These are phyloP conservation scores for Dysidea cf. avara DNA, from an alignment of 37 sponge, comb jelly and placozoan species.

Conservation along the genomic window DNA sequence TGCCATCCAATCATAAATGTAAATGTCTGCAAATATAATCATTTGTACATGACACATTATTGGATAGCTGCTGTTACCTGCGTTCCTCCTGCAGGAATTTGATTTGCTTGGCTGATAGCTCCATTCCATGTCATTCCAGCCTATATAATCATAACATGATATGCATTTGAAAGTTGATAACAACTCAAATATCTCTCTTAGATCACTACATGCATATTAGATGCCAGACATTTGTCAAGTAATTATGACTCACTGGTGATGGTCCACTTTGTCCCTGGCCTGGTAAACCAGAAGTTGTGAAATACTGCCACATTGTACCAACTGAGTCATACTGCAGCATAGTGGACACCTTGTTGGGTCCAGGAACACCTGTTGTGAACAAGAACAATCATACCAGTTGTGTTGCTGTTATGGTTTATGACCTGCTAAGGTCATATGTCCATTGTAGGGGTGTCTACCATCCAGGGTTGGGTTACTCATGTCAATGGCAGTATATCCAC, in stretches of 20 bases:
- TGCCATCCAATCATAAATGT: conserved; percentile 25
- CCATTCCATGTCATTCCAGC: conserved; percentile 29
- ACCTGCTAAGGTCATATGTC: conserved; percentile 16
- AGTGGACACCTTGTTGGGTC: too few relatives aligned
- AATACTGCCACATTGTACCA: conserved; percentile 8
- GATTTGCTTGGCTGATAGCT: background rate
- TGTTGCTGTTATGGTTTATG: background rate
- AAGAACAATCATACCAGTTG: too few relatives aligned
- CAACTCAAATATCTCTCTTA: too few relatives aligned
- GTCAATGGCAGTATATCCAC: conserved; percentile 14
- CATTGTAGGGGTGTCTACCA: background rate
- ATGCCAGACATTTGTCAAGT: too few relatives aligned
- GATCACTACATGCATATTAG: too few relatives aligned
- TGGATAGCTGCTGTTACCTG: background rate
- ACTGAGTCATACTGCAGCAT: conserved; percentile 17
- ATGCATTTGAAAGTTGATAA: background rate
- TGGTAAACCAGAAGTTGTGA: conserved; percentile 5
- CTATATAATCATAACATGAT: background rate
- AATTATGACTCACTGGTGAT: conserved; percentile 20
- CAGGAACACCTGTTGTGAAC: background rate
- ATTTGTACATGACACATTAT: background rate
- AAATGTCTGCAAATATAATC: conserved; percentile 13
- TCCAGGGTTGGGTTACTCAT: conserved; percentile 12
- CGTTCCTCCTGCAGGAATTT: background rate
- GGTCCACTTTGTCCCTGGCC: conserved; percentile 15